Conservation (phyloP, 1,140 invertebrate genomes). For the Scaptomyza hsui region DNA sequence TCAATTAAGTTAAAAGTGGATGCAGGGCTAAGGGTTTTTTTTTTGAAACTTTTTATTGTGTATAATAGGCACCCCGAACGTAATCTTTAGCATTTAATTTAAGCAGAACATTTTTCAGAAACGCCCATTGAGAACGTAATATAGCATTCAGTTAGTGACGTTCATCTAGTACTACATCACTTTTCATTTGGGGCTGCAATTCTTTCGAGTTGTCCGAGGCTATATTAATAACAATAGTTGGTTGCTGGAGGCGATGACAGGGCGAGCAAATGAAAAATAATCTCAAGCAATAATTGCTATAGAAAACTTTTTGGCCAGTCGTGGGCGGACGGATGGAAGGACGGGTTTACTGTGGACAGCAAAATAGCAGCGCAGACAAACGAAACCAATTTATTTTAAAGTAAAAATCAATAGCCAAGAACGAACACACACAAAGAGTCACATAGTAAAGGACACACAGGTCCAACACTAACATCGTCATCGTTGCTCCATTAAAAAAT, state of each 20-base stretch:
- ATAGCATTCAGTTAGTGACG: constrained; percentile 8
- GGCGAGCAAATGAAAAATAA: constrained; percentile 72
- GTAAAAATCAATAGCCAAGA: constrained; percentile 77
- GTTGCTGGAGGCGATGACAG: constrained; percentile 38
- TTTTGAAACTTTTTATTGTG: constrained; percentile 3
- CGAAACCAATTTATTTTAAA: constrained; percentile 81
- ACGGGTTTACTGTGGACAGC: constrained; percentile 23
- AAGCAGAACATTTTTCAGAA: constrained; percentile 10
- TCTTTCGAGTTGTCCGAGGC: constrained; percentile 47
- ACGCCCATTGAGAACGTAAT: neutral
- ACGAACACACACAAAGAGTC: neutral
- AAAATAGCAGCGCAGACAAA: constrained; percentile 65
- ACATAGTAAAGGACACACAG: neutral
- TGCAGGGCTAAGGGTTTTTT: neutral
- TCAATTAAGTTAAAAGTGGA: constrained; percentile 70
- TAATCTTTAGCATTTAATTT: constrained; percentile 30
- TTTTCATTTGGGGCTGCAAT: constrained; percentile 68
- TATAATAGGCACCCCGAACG: neutral
- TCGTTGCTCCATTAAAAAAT: constrained; percentile 33
- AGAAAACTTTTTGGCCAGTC: constrained; percentile 61
- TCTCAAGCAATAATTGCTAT: constrained; percentile 74
- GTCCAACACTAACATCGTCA: neutral
- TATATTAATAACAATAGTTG: constrained; percentile 77
- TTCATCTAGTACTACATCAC: constrained; percentile 21
- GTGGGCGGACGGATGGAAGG: neutral